phyloP scores from a whole-genome alignment of 1,140 invertebrate genomes.

The Dinoponera quadriceps region DNA sequence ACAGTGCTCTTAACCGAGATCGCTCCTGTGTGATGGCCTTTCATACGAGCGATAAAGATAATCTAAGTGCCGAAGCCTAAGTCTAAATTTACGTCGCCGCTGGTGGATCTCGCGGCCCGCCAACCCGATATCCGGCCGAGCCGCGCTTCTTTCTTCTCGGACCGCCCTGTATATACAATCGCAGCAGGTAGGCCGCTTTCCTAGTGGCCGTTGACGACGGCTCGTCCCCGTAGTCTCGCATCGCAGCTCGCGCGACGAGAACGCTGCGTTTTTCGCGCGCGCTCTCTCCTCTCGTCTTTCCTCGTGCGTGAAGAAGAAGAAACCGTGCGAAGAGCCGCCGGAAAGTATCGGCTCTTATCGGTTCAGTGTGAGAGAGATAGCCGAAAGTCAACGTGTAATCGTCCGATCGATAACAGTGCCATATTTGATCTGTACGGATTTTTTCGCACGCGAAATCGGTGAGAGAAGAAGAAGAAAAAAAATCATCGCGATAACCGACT shows the following conservation, averaged over 20 bases:
- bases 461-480: background rate
- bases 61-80: background rate
- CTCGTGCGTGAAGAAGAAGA: background rate
- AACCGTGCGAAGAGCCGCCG: too few relatives aligned
- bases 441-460: background rate
- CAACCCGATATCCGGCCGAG: too few relatives aligned
- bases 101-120: too few relatives aligned
- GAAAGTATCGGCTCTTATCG: constrained; percentile 32
- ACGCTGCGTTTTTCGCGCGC: background rate
- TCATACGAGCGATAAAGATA: background rate
- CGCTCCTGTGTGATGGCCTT: background rate
- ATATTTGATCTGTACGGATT: constrained; percentile 16
- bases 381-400: background rate
- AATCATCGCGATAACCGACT: background rate
- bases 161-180: constrained; percentile 30
- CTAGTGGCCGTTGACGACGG: background rate
- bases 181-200: constrained; percentile 37
- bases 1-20: background rate
- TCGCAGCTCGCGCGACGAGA: constrained; percentile 37
- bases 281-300: background rate
- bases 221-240: constrained; percentile 39
- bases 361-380: constrained; percentile 24
- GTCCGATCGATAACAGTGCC: constrained; percentile 38
- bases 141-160: constrained; percentile 1
- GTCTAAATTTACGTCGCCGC: constrained; percentile 33